phyloP scores from a whole-genome alignment of 1,140 invertebrate genomes.

The Pogonomyrmex californicus region DNA sequence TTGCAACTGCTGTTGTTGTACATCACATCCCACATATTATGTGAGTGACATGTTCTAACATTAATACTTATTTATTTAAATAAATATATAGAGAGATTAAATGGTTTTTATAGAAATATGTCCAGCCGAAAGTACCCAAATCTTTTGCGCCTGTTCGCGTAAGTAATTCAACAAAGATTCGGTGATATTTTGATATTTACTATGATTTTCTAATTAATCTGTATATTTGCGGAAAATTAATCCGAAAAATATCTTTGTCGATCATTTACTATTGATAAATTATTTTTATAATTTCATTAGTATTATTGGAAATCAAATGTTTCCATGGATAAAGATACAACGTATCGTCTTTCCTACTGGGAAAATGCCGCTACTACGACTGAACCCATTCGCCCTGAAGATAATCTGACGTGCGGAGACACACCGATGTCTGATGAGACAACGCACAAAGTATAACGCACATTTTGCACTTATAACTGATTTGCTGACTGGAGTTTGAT shows the following conservation, averaged over 20 bases:
- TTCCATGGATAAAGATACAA: conserved; percentile 88
- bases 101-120: conserved; percentile 84
- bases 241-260: not conserved
- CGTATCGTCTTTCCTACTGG: conserved; percentile 88
- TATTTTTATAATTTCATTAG: conserved; percentile 57
- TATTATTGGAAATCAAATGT: conserved; percentile 86
- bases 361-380: conserved; percentile 77
- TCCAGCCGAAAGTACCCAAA: conserved; percentile 88
- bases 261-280: not conserved
- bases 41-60: conserved; percentile 69
- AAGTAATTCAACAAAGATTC: conserved; percentile 66
- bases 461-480: not conserved
- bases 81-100: not conserved
- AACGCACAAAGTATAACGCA: conserved; percentile 76
- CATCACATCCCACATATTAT: conserved; percentile 68
- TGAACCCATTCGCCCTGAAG: conserved; percentile 73
- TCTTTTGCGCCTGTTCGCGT: conserved; percentile 86
- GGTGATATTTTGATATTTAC: not conserved
- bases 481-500: not conserved
- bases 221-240: not conserved
- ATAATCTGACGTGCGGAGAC: conserved; percentile 73
- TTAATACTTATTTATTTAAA: not conserved
- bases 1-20: conserved; percentile 82
- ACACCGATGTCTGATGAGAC: conserved; percentile 79
- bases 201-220: not conserved